Conservation (phyloP, 2,113 vertebrate genomes). For the Nanorana parkeri region DNA sequence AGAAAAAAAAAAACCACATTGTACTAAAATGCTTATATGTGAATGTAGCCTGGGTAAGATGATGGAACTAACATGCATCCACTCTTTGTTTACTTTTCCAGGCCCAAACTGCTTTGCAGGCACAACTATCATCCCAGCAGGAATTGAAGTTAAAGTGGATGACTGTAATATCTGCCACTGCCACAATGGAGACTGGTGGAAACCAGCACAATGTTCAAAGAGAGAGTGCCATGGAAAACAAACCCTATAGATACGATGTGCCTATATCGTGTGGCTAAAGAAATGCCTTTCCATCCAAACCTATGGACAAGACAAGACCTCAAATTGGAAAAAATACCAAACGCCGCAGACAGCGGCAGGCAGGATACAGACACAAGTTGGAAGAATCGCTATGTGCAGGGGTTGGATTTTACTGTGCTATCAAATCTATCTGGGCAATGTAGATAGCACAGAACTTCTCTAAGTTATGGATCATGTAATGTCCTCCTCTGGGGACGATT, state of each 20-base stretch:
- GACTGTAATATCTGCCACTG: slow-evolving; percentile 99
- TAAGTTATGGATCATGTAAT: slow-evolving; percentile 29
- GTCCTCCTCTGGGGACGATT: slow-evolving; percentile 5
- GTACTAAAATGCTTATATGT: too few relatives aligned
- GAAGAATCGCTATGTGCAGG: neutral
- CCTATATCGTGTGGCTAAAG: slow-evolving; percentile 53
- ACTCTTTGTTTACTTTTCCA: slow-evolving; percentile 72
- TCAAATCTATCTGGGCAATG: neutral
- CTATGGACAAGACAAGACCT: slow-evolving; percentile 58
- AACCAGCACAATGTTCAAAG: slow-evolving; percentile 95
- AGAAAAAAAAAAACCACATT: too few relatives aligned
- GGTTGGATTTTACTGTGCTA: slow-evolving; percentile 14
- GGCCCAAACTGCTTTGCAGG: slow-evolving; percentile 99
- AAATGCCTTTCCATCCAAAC: slow-evolving; percentile 13
- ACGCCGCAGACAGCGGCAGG: neutral
- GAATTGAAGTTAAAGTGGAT: slow-evolving; percentile 98
- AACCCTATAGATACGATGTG: slow-evolving; percentile 76
- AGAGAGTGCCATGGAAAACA: slow-evolving; percentile 96
- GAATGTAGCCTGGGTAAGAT: too few relatives aligned
- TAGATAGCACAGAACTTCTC: neutral
- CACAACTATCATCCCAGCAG: slow-evolving; percentile 97
- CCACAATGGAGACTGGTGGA: slow-evolving; percentile 99
- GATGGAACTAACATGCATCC: neutral
- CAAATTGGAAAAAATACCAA: slow-evolving; percentile 37
- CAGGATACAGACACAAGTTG: neutral